Conservation (phyloP, 2,888 invertebrate genomes). For the Amblyjoppa fuscipennis region DNA sequence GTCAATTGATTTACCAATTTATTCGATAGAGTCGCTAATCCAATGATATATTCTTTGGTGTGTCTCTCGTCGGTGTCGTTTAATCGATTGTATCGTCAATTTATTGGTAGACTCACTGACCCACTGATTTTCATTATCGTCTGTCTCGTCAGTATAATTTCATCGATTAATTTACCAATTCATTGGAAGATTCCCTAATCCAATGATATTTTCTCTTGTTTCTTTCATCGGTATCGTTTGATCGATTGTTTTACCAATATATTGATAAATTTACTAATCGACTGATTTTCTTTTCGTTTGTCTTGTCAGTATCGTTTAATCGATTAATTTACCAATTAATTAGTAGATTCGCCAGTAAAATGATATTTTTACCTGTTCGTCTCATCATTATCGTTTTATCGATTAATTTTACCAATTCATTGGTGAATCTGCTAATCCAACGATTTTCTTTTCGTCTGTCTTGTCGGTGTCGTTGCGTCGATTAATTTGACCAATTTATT, state of each 20-base stretch:
- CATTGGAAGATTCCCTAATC: too few species aligned
- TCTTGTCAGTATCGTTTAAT: constrained; percentile 85
- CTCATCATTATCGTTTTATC: background rate
- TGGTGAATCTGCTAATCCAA: background rate
- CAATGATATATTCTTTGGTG: too few species aligned
- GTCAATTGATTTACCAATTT: too few species aligned
- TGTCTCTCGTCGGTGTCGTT: too few species aligned
- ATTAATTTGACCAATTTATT: constrained; percentile 3
- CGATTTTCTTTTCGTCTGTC: background rate
- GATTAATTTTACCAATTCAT: background rate
- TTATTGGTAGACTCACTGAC: too few species aligned
- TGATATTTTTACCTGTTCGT: background rate
- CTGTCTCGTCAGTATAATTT: too few species aligned
- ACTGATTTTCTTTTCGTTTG: background rate
- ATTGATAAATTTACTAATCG: background rate
- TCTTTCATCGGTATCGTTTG: constrained; percentile 81
- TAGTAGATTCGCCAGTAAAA: too few species aligned
- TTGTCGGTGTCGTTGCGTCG: background rate
- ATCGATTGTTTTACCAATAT: background rate
- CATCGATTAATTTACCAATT: too few species aligned
- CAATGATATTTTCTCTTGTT: too few species aligned
- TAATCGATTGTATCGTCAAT: too few species aligned
- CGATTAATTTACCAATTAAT: background rate
- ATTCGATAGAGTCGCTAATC: too few species aligned
- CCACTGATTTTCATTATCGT: too few species aligned